phyloP scores from a whole-genome alignment of 2,797 vertebrate species.

The Aeoliscus strigatus region DNA sequence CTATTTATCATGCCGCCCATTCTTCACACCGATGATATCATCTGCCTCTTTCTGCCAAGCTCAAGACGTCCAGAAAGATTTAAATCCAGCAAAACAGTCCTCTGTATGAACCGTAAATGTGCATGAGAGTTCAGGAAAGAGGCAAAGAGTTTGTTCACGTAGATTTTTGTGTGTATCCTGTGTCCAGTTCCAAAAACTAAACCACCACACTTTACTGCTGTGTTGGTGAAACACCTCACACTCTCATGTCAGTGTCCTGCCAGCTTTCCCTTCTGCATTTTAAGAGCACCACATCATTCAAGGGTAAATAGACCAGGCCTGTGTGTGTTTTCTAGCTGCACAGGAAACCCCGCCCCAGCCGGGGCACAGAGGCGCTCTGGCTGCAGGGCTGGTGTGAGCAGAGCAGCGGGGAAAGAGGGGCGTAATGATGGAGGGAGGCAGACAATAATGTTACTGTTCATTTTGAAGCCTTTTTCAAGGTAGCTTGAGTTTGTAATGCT shows the following conservation, averaged over 20 bases:
- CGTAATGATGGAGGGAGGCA: conserved; percentile 29
- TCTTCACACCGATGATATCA: conserved; percentile 5
- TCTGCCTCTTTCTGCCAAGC: neutral
- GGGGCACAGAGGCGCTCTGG: conserved; percentile 38
- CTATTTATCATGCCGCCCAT: conserved; percentile 12
- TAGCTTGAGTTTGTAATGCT: no score
- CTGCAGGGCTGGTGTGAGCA: conserved; percentile 26
- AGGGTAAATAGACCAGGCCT: conserved; percentile 14
- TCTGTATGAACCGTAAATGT: neutral
- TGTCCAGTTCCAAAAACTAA: no score
- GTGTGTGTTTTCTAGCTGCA: conserved; percentile 26
- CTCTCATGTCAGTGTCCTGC: conserved; percentile 3
- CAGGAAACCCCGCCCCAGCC: conserved; percentile 74
- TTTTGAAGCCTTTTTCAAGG: conserved; percentile 6
- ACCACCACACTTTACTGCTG: neutral
- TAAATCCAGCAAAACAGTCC: no score
- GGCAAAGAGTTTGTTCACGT: no score
- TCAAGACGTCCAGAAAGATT: neutral
- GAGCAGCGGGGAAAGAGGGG: conserved; percentile 20
- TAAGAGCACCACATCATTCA: conserved; percentile 44
- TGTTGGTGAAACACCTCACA: conserved; percentile 1
- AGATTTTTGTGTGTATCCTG: no score
- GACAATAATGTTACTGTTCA: conserved; percentile 52
- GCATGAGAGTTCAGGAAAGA: neutral
- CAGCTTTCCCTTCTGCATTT: conserved; percentile 36